phyloP scores from a whole-genome alignment of 2,797 vertebrate genomes.

The Smutsia temminckii region DNA sequence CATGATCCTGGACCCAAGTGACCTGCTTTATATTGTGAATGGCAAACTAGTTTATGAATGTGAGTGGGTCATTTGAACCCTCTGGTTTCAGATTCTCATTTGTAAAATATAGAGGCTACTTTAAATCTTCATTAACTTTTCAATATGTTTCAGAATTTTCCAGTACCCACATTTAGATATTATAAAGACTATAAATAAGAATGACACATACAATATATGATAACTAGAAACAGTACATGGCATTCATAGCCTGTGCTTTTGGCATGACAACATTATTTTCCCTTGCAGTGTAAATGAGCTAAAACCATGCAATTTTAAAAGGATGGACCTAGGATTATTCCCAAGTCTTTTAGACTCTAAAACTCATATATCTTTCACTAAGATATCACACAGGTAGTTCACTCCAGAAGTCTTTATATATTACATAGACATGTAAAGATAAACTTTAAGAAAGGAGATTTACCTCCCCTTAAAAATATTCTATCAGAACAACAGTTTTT shows the following conservation, averaged over 20 bases:
- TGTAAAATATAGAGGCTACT: not conserved
- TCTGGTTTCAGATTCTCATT: not conserved
- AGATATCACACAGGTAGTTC: not conserved
- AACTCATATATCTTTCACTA: not conserved
- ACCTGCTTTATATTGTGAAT: not conserved
- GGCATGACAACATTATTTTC: not conserved
- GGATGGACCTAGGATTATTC: not conserved
- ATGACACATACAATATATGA: not conserved
- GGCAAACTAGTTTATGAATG: not conserved
- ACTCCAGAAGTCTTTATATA: not conserved
- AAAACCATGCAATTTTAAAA: not conserved
- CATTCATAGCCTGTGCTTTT: not conserved
- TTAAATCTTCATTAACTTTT: not conserved
- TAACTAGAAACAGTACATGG: not conserved
- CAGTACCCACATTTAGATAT: not conserved
- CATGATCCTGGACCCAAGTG: not conserved
- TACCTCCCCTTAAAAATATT: not conserved
- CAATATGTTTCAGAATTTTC: not conserved
- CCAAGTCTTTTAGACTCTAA: not conserved
- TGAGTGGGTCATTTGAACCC: not conserved
- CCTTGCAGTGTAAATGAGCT: not conserved
- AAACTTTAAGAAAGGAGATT: not conserved
- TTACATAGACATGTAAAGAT: not conserved
- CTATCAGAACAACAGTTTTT: not conserved
- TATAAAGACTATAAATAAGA: not conserved